These are phyloP conservation scores for Labroides dimidiatus DNA, from an alignment of 2,797 vertebrate species.

Conservation along the genomic window DNA sequence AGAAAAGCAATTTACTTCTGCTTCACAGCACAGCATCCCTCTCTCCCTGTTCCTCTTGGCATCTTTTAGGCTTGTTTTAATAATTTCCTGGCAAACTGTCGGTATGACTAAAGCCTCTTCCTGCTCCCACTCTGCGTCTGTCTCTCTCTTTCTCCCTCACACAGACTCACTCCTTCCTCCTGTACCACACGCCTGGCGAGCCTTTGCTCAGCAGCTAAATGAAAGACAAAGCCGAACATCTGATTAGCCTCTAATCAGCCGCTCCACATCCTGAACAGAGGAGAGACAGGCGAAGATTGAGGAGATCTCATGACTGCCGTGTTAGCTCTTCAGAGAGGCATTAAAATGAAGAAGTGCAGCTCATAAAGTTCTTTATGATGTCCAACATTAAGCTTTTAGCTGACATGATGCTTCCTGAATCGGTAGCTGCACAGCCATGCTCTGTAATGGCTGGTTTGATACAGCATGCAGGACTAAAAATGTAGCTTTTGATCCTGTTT, in stretches of 20 bases:
- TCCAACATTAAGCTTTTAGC: background rate
- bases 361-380: constrained; percentile 11
- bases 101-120: constrained; percentile 54
- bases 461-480: too few relatives aligned
- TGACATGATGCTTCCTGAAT: constrained; percentile 23
- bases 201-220: constrained; percentile 45
- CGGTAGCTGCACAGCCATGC: background rate
- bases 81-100: constrained; percentile 70
- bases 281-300: background rate
- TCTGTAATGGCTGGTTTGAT: too few relatives aligned
- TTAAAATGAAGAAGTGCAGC: constrained; percentile 22
- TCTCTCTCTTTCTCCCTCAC: constrained; percentile 16
- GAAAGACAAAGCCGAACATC: constrained; percentile 60
- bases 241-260: constrained; percentile 63
- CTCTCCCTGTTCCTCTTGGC: constrained; percentile 68
- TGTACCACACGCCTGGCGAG: constrained; percentile 28
- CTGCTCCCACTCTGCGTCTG: constrained; percentile 3
- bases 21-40: constrained; percentile 60
- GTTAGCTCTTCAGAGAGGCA: constrained; percentile 4
- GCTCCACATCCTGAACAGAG: constrained; percentile 18
- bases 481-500: too few relatives aligned
- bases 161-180: constrained; percentile 17
- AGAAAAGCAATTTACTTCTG: constrained; percentile 85
- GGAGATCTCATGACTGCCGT: constrained; percentile 17
- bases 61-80: constrained; percentile 78